These are phyloP conservation scores for Epinotia ramella DNA, from an alignment of 2,888 invertebrate species.

Conservation along the genomic window DNA sequence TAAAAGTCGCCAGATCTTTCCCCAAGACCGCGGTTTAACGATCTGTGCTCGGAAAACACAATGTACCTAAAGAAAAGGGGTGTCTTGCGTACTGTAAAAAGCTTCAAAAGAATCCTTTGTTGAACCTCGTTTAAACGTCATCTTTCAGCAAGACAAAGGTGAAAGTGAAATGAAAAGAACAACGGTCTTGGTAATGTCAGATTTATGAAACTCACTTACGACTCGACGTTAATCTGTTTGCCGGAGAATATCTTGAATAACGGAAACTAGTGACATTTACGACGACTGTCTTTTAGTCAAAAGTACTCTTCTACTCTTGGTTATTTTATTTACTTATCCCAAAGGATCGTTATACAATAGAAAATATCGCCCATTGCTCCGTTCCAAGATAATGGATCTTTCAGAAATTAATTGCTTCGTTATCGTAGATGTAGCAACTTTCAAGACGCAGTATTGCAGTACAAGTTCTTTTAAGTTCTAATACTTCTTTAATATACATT, in stretches of 20 bases:
- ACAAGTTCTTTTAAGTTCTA: no score
- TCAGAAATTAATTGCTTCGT: background rate
- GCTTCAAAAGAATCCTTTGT: slow-evolving; percentile 45
- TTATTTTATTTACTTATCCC: background rate
- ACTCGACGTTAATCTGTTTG: slow-evolving; percentile 32
- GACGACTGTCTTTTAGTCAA: background rate
- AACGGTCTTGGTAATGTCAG: slow-evolving; percentile 38
- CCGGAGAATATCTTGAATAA: slow-evolving; percentile 10
- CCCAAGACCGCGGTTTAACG: slow-evolving; percentile 32
- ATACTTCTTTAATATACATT: no score
- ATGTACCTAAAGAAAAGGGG: slow-evolving; percentile 42
- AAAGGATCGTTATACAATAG: background rate
- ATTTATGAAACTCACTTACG: slow-evolving; percentile 40
- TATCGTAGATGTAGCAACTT: background rate
- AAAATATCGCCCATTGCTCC: background rate
- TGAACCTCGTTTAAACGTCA: slow-evolving; percentile 44
- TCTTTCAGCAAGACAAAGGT: slow-evolving; percentile 45
- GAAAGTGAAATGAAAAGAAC: slow-evolving; percentile 43
- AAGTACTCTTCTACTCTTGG: background rate
- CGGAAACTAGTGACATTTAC: slow-evolving; percentile 7
- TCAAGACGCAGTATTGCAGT: background rate
- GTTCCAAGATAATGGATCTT: background rate
- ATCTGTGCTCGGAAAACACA: slow-evolving; percentile 39
- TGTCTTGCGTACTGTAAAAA: slow-evolving; percentile 43
- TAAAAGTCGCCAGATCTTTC: slow-evolving; percentile 21